Evolutionary conservation across 37 sponge, comb jelly and placozoan genomes (phyloP).

Genomic region (Eunapius fragilis): DNA sequence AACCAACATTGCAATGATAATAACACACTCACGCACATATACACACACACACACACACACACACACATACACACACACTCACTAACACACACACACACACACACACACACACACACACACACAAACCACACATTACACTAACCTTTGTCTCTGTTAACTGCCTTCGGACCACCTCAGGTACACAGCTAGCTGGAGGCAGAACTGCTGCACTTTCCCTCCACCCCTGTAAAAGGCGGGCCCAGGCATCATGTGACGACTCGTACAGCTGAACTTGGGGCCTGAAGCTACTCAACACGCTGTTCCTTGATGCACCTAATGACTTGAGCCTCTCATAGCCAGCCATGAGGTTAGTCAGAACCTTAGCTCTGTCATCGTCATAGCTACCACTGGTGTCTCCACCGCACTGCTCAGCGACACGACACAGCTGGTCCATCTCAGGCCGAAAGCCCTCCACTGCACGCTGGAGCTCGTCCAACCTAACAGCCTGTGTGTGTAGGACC

Average conservation of each 20-base stretch:
- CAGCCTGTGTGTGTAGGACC: conserved; percentile 7
- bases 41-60: not conserved
- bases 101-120: not conserved
- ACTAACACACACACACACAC: not conserved
- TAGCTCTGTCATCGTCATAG: not conserved
- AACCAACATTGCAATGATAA: not conserved
- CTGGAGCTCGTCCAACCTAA: conserved; percentile 35
- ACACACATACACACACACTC: not conserved
- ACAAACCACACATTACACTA: not conserved
- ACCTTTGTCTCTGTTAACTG: conserved; percentile 44
- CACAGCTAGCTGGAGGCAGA: conserved; percentile 17
- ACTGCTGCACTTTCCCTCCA: conserved; percentile 40
- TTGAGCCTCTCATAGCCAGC: conserved; percentile 18
- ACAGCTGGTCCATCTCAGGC: conserved; percentile 10
- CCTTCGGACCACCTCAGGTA: conserved; percentile 12
- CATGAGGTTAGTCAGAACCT: conserved; percentile 4
- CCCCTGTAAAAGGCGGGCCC: conserved; percentile 19
- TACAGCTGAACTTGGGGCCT: conserved; percentile 47
- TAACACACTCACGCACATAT: not conserved
- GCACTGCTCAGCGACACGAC: conserved; percentile 2
- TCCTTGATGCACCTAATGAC: conserved; percentile 7
- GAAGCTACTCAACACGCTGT: conserved; percentile 8
- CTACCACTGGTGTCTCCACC: not conserved
- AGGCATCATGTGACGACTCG: conserved; percentile 46
- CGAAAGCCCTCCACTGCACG: conserved; percentile 8